These are phyloP conservation scores for Megaceryle alcyon DNA, from an alignment of 2,797 vertebrate genomes.

Conservation along the genomic window DNA sequence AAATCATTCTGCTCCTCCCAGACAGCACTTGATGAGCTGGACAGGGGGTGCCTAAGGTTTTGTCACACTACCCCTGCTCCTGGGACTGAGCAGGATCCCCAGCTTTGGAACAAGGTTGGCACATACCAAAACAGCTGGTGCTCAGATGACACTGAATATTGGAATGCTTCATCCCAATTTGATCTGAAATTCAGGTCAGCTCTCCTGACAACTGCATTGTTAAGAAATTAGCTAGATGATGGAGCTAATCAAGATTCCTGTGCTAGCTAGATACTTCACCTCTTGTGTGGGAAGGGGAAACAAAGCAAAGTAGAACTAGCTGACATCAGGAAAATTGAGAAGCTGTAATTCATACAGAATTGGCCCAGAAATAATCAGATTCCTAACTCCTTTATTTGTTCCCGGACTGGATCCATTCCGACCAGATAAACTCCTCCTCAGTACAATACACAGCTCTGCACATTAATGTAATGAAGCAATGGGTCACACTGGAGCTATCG, in stretches of 20 bases:
- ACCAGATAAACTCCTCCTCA: constrained; percentile 66
- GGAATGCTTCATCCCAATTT: neutral
- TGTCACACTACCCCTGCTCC: neutral
- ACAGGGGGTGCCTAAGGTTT: neutral
- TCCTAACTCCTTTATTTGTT: constrained; percentile 67
- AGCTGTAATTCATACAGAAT: constrained; percentile 24
- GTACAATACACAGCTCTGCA: constrained; percentile 46
- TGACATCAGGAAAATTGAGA: constrained; percentile 68
- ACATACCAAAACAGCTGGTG: fast-evolving
- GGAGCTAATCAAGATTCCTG: constrained; percentile 46
- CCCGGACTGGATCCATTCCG: constrained; percentile 67
- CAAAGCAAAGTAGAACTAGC: constrained; percentile 45
- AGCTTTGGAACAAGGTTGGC: neutral
- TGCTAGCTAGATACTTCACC: constrained; percentile 4
- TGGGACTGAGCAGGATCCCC: fast-evolving
- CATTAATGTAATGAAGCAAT: constrained; percentile 66
- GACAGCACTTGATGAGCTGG: fast-evolving
- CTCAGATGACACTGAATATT: neutral
- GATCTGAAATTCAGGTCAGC: neutral
- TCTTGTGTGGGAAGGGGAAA: constrained; percentile 5
- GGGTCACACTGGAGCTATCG: constrained; percentile 54
- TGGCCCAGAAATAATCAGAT: constrained; percentile 66
- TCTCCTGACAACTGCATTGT: neutral
- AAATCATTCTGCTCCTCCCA: neutral
- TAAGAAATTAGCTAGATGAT: constrained; percentile 33